phyloP scores from a whole-genome alignment of 37 sponge, comb jelly and placozoan species.

The Beroe forskalii region DNA sequence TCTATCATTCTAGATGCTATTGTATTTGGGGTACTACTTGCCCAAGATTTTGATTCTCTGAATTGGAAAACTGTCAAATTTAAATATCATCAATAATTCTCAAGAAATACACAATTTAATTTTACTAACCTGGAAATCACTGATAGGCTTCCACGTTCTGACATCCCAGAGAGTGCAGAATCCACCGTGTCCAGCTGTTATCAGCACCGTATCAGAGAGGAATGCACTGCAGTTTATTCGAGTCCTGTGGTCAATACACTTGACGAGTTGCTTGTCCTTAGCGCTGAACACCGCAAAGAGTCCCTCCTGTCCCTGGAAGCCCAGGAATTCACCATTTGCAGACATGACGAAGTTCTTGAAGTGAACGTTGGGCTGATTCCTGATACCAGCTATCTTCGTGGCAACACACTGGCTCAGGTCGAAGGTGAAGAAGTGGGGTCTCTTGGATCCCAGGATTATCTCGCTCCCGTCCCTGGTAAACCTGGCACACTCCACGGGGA shows the following conservation, averaged over 20 bases:
- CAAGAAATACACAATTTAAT: too few relatives aligned
- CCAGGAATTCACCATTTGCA: not conserved
- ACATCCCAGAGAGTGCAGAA: constrained; percentile 40
- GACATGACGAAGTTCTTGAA: constrained; percentile 55
- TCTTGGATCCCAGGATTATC: constrained; percentile 43
- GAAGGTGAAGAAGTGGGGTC: constrained; percentile 56
- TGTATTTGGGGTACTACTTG: too few relatives aligned
- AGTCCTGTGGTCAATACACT: constrained; percentile 31
- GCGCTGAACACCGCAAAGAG: constrained; percentile 53
- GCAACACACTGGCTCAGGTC: constrained; percentile 51
- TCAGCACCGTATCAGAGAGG: not conserved
- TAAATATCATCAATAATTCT: too few relatives aligned
- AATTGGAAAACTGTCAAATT: too few relatives aligned
- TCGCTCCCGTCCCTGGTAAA: constrained; percentile 5
- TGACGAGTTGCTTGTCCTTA: constrained; percentile 54
- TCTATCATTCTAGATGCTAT: too few relatives aligned
- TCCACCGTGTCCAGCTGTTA: constrained; percentile 46
- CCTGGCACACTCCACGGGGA: constrained; percentile 43
- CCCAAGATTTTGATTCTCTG: too few relatives aligned
- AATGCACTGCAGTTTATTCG: constrained; percentile 51
- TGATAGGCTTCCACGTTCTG: constrained; percentile 53
- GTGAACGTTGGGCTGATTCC: constrained; percentile 27
- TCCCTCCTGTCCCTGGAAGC: constrained; percentile 51
- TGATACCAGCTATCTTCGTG: constrained; percentile 49
- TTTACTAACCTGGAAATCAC: constrained; percentile 50